These are phyloP conservation scores for Chrysodeixis includens DNA, from an alignment of 2,888 invertebrate species.

Conservation along the genomic window DNA sequence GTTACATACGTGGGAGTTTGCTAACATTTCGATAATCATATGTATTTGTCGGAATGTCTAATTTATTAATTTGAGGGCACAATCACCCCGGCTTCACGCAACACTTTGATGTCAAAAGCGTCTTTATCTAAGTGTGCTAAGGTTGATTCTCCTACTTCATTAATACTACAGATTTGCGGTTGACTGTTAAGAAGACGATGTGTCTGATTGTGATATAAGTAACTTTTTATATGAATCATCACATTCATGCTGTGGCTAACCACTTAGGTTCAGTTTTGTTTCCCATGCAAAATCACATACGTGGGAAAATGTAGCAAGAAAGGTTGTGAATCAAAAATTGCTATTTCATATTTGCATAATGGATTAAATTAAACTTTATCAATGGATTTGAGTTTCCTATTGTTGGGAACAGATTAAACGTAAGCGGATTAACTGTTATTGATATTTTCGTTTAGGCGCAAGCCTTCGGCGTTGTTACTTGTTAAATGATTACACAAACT, in stretches of 20 bases:
- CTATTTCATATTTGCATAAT: background rate
- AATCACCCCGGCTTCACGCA: background rate
- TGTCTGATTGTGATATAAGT: background rate
- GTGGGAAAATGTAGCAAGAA: background rate
- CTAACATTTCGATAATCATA: conserved; percentile 18
- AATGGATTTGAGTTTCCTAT: no score
- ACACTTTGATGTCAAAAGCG: background rate
- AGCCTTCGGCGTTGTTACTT: background rate
- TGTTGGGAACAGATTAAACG: background rate
- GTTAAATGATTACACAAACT: background rate
- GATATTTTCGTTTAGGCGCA: background rate
- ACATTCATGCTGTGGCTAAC: background rate
- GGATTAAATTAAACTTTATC: background rate
- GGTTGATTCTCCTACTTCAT: background rate
- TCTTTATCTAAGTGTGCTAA: background rate
- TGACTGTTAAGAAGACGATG: background rate
- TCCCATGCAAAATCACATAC: background rate
- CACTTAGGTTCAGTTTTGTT: background rate
- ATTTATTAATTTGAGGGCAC: conserved; percentile 27
- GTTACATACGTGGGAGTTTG: conserved; percentile 45
- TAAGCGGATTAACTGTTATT: background rate
- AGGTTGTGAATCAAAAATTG: background rate
- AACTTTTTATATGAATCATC: background rate
- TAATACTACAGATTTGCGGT: background rate
- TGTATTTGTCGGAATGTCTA: conserved; percentile 15